Base-by-base conservation (phyloP, 2,797 vertebrate species). In the Chaenodraco wilsoni region DNA sequence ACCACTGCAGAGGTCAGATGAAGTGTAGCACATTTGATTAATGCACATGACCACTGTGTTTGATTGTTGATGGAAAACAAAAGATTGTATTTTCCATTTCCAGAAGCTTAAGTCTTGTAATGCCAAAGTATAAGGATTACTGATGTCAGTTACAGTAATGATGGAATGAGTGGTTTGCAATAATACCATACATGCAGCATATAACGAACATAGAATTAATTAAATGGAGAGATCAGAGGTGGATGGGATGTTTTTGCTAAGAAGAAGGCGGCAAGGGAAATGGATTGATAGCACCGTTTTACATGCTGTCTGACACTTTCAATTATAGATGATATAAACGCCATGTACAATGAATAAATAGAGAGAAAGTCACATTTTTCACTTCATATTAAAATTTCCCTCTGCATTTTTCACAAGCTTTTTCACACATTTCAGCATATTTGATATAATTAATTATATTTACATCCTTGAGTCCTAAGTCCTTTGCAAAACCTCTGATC, bases 71-170 rank as follows among this genome's bases (percentile, higher is more conserved):
- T 69, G 55, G 46, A 74, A 81, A 78, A 82, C 65, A 84, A 67
- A 72, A 50, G 54, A 79, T 79, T 79, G 41, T n/a, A 33, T 80
- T 44, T 63, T 78, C 62, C 44, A 63, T 80, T 73, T 78, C 21
- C 21, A 43, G 43, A 41, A 48, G 59, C 17, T 58, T 84, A 72
- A 68, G n/a, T 69, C 15, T 66, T 33, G 64, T 74, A 77, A 74
- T 74, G 37, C 57, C 43, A 17, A 31, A 62, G 33, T 49, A 69
- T 49, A 43, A 69, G 81, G 86, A 85, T 89, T 88, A 88, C 37
- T 37, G 49, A 48, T 57, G 27, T 51, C 31, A 50, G 48, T 51
- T 40, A 52, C 50, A 43, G 27, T 33, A 63, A 64, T 67, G 50
- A 76, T 21, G 15, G 43, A 48, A 23, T 48, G 52, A 71, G 37